These are phyloP conservation scores for Teleopsis dalmanni DNA, from an alignment of 1,140 invertebrate species.

Conservation along the genomic window DNA sequence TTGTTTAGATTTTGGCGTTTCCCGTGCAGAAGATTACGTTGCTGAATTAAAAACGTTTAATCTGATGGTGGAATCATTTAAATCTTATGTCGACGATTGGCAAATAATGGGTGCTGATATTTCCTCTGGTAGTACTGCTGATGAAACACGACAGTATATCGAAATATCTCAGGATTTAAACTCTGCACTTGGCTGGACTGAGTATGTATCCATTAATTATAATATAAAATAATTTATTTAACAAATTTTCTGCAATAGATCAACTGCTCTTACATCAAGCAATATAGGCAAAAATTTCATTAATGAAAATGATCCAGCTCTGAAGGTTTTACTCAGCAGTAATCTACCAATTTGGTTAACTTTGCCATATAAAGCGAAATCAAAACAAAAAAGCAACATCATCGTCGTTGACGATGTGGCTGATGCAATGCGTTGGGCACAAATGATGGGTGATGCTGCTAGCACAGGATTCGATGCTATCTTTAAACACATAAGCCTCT, in stretches of 20 bases:
- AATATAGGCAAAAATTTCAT: constrained; percentile 7
- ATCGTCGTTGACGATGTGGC: constrained; percentile 24
- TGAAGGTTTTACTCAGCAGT: constrained; percentile 22
- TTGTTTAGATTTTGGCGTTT: constrained; percentile 30
- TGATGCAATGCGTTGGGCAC: constrained; percentile 35
- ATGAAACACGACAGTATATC: constrained; percentile 34
- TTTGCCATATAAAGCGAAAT: constrained; percentile 19
- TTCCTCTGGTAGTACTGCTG: constrained; percentile 32
- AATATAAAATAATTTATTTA: not conserved
- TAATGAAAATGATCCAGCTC: constrained; percentile 32
- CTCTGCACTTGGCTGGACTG: constrained; percentile 35
- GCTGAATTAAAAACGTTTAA: constrained; percentile 34
- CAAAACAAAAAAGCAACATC: constrained; percentile 15
- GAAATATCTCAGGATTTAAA: constrained; percentile 35
- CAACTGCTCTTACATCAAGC: not conserved
- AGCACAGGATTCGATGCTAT: constrained; percentile 34
- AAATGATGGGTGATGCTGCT: constrained; percentile 39
- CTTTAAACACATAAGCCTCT: constrained; percentile 27
- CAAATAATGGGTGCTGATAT: constrained; percentile 37
- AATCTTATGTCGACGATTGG: constrained; percentile 31
- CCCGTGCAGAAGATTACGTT: constrained; percentile 31
- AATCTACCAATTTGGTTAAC: constrained; percentile 35
- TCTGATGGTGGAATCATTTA: constrained; percentile 37
- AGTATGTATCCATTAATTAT: constrained; percentile 24
- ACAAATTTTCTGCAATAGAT: constrained; percentile 4